Evolutionary conservation across 2,797 vertebrate species (phyloP).

Genomic region (Typhlichthys subterraneus): DNA sequence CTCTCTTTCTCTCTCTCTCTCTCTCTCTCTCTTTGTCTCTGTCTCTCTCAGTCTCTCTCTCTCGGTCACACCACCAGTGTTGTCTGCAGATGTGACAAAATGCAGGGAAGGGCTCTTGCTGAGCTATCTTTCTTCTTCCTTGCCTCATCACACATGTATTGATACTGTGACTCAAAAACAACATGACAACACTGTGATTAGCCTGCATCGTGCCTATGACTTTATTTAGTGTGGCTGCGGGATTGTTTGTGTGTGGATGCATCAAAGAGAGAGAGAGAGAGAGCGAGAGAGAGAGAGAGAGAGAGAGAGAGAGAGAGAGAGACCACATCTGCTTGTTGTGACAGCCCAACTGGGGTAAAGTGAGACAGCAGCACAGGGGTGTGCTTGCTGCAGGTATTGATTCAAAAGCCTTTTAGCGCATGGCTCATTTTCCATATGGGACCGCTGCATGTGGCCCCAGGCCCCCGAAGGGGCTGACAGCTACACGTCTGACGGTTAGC

Average conservation of each 20-base stretch:
- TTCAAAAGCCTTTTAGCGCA: slow-evolving; percentile 69
- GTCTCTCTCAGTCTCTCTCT: slow-evolving; percentile 9
- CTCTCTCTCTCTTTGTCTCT: slow-evolving; percentile 14
- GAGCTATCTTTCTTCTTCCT: slow-evolving; percentile 33
- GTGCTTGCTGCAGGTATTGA: slow-evolving; percentile 65
- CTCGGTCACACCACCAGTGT: slow-evolving; percentile 25
- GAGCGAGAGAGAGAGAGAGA: background rate
- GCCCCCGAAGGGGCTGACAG: slow-evolving; percentile 44
- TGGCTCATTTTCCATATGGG: slow-evolving; percentile 68
- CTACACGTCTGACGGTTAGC: too few species aligned
- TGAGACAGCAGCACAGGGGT: slow-evolving; percentile 46
- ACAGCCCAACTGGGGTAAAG: slow-evolving; percentile 39
- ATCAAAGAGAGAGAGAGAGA: background rate
- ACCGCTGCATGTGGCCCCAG: slow-evolving; percentile 46
- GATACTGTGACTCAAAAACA: slow-evolving; percentile 31
- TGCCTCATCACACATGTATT: slow-evolving; percentile 38
- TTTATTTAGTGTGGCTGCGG: slow-evolving; percentile 18
- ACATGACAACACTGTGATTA: slow-evolving; percentile 36
- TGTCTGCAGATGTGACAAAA: slow-evolving; percentile 24
- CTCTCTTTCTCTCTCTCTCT: slow-evolving; percentile 18
- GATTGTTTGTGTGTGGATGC: slow-evolving; percentile 12
- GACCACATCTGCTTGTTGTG: slow-evolving; percentile 42
- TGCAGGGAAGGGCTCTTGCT: slow-evolving; percentile 32
- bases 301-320: background rate
- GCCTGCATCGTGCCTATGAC: slow-evolving; percentile 4